phyloP scores from a whole-genome alignment of 2,888 invertebrate genomes.

The Leptinotarsa haldemani region DNA sequence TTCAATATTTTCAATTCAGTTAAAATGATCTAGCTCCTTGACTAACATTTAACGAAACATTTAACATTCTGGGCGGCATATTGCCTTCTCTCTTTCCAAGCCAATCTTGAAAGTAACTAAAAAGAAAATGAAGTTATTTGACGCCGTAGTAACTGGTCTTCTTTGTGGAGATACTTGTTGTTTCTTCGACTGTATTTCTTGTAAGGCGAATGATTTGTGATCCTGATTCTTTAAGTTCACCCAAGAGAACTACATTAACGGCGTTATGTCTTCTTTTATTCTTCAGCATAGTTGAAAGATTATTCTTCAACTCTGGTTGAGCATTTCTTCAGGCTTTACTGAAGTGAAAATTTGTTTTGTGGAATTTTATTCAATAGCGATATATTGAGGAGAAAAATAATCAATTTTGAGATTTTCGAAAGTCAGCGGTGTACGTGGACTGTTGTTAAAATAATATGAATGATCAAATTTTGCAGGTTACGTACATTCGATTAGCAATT shows the following conservation, averaged over 20 bases:
- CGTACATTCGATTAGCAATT: no score
- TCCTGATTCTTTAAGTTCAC: conserved; percentile 5
- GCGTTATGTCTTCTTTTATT: conserved; percentile 16
- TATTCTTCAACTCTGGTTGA: no score
- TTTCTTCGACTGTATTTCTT: conserved; percentile 22
- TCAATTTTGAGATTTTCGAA: no score
- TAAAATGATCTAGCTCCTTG: neutral
- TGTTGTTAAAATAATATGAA: no score
- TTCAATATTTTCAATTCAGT: no score
- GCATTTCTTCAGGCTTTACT: no score
- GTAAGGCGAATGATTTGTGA: conserved; percentile 15
- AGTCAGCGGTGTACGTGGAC: no score
- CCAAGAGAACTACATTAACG: conserved; percentile 8
- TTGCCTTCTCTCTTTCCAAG: conserved; percentile 44
- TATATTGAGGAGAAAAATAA: no score
- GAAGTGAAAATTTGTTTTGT: no score
- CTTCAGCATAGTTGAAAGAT: neutral
- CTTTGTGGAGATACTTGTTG: conserved; percentile 26
- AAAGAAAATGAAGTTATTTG: conserved; percentile 49
- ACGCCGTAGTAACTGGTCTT: conserved; percentile 44
- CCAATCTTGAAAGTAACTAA: conserved; percentile 36
- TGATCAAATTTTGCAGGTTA: no score
- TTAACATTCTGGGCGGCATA: conserved; percentile 46
- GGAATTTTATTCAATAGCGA: no score
- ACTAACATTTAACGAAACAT: conserved; percentile 38